Evolutionary conservation across 2,888 invertebrate genomes (phyloP), one percentile per base, ranked within the genome.

Genomic region (Meta bourneti): DNA sequence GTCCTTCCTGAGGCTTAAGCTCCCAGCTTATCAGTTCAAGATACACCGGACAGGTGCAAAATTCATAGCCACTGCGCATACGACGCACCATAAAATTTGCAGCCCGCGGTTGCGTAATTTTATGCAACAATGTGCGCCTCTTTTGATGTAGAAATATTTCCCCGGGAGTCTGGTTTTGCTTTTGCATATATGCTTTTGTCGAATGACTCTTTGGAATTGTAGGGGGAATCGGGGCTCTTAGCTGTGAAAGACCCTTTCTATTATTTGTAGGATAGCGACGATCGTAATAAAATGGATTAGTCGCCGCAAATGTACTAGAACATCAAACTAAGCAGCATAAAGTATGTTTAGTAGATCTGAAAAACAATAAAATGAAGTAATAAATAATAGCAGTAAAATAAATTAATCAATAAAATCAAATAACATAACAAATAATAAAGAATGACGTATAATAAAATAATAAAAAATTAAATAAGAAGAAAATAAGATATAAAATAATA

Each of bases 31-130:
- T 82, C 82, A 82, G 81, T 82, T 82, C 54, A 51, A 77, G 89
- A 89, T 77, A 79, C 89, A 82, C 82, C 75, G 82, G 69, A 89
- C 89, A 89, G 89, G 89, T 89, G 81, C 81, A 80, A 54, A 88
- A 88, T 88, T 79, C 87, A 79, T 87, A 87, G 87, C 70, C 48
- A 49, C 70, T 48, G 61, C 75, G 16, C 52, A 34, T 85, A 69
- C 79, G 71, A 51, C 70, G 70, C 77, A 51, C 87, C 79, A 72
- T 79, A 78, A 87, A 78, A 87, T 87, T 78, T 70, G 84, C 52
- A 9, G 70, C 79, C 20, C 79, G 77, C 71, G n/a, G 70, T 70
- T 79, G n/a, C 77, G 79, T 71, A 70, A 79, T 87, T 78, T 78
- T 71, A 87, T 79, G 72, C 87, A 79, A 79, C 79, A 87, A 79